phyloP scores from a whole-genome alignment of 2,113 vertebrate genomes.

The Cynoglossus semilaevis region DNA sequence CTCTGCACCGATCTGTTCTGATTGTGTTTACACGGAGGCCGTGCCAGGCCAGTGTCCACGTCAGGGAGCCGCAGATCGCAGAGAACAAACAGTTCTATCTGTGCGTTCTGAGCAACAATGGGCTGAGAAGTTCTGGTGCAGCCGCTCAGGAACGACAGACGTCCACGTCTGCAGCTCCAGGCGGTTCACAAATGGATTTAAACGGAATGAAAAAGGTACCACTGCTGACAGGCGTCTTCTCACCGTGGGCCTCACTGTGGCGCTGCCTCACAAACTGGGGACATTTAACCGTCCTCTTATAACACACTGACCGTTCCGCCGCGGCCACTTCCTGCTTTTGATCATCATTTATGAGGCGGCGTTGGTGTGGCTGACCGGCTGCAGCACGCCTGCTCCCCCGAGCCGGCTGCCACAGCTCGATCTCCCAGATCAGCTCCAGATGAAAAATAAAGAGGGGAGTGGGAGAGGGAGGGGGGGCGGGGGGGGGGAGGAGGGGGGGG shows the following conservation, averaged over 20 bases:
- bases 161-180: too few species aligned
- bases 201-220: too few species aligned
- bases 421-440: conserved; percentile 44
- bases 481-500: background rate
- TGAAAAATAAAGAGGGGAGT: conserved; percentile 26
- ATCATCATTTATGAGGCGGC: conserved; percentile 22
- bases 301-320: background rate
- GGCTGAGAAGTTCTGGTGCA: too few species aligned
- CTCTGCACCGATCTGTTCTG: conserved; percentile 27
- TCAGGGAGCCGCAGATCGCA: background rate
- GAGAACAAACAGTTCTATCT: background rate
- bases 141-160: too few species aligned
- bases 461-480: background rate
- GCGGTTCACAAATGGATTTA: too few species aligned
- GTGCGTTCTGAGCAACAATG: too few species aligned
- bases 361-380: conserved; percentile 6
- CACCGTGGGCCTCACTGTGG: background rate
- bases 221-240: background rate
- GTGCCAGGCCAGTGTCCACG: conserved; percentile 27
- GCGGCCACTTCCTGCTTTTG: conserved; percentile 26
- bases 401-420: background rate
- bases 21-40: conserved; percentile 45
- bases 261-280: conserved; percentile 24
- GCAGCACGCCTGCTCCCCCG: conserved; percentile 23
- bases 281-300: conserved; percentile 4